phyloP scores from a whole-genome alignment of 2,113 vertebrate genomes.

The Nycticorax nycticorax region DNA sequence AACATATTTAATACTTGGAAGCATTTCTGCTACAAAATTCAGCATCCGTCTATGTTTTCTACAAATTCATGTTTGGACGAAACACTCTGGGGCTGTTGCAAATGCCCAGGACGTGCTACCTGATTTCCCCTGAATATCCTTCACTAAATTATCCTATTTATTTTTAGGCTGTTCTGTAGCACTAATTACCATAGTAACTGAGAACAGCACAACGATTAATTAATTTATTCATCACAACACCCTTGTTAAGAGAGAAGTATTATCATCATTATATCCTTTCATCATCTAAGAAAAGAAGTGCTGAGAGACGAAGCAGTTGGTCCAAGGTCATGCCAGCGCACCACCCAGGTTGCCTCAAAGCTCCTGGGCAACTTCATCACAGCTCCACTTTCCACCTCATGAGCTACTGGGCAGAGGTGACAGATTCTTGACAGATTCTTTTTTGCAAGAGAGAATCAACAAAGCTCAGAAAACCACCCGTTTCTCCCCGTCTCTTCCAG shows the following conservation, averaged over 20 bases:
- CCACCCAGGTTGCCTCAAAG: not conserved
- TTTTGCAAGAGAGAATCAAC: not conserved
- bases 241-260: conserved; percentile 35
- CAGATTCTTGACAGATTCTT: not conserved
- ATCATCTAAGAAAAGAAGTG: conserved; percentile 6
- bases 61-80: not conserved
- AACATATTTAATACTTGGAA: not conserved
- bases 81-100: not conserved
- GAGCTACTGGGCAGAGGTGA: not conserved
- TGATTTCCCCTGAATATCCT: conserved; percentile 28
- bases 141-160: conserved; percentile 14
- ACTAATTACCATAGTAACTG: conserved; percentile 63
- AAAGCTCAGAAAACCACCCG: not conserved
- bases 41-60: not conserved
- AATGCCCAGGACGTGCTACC: not conserved
- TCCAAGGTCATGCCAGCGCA: conserved; percentile 14
- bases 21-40: not conserved
- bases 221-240: conserved; percentile 53
- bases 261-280: not conserved
- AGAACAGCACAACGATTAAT: conserved; percentile 32
- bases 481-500: not conserved
- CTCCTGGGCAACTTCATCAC: not conserved
- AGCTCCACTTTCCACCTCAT: not conserved
- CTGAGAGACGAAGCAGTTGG: not conserved
- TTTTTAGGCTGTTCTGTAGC: conserved; percentile 47